Evolutionary conservation across 2,797 vertebrate species (phyloP), one percentile per base, ranked within the genome.

Genomic region (Poecilia gillii): DNA sequence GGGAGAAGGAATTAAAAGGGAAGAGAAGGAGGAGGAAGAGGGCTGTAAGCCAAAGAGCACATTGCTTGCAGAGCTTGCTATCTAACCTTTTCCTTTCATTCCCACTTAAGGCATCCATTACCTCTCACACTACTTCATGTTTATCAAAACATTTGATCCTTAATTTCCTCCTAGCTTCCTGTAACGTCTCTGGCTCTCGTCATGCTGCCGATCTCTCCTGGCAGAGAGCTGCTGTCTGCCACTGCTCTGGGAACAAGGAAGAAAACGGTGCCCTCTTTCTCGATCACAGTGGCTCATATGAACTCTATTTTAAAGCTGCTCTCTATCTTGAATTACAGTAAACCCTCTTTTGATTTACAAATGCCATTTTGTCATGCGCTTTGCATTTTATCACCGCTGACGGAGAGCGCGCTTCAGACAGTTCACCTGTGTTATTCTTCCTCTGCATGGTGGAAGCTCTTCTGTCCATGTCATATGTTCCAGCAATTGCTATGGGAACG

Each of bases 401-500:
- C 55, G 18, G 47, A 43, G 59, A 46, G 5, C 57, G 3, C 12
- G 5, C 73, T 78, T 78, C 59, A 79, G 36, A 62, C 14, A 0
- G 31, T 71, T 25, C 49, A 87, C 87, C 84, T 92, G 85, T 62
- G 64, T 70, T 57, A 39, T 39, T 88, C 78, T 90, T 83, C 59
- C 55, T 0, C 45, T 74, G 28, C 72, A 62, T 71, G 7, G 57
- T 68, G 57, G 6, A 7, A 16, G 36, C 77, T 75, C 74, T 43
- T 23, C 86, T 81, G 76, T 39, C 41, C 20, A 14, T 89, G 87
- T 88, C 88, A 83, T 87, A 46, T 73, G 51, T 85, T 88, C 72
- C 73, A 82, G 73, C 77, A 71, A 90, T 94, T 75, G 79, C 87
- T 88, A 93, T 93, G 92, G 93, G 62, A 92, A 93, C 91, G 6